phyloP scores from a whole-genome alignment of 2,113 vertebrate species.

The Mirounga angustirostris region DNA sequence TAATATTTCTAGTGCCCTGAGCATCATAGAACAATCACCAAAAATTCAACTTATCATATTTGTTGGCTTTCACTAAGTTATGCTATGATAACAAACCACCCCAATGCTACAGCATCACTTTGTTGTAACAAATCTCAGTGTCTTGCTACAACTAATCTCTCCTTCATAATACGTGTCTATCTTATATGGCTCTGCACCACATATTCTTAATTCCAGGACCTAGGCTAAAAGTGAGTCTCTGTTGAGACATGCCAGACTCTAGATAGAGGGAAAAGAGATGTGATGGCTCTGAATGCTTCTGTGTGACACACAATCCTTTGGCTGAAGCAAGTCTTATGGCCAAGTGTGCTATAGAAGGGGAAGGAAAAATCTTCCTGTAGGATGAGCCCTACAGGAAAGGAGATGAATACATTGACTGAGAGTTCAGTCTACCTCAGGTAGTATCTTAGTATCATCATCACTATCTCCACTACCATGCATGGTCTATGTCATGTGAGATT shows the following conservation, averaged over 20 bases:
- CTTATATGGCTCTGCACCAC: accelerated
- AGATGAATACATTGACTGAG: not conserved
- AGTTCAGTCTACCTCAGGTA: not conserved
- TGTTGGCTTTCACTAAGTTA: not conserved
- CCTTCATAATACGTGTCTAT: not conserved
- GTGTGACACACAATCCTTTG: too few species aligned
- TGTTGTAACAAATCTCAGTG: not conserved
- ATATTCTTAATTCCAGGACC: not conserved
- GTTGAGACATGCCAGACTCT: not conserved
- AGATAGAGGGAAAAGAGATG: not conserved
- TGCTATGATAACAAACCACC: not conserved
- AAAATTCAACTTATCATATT: not conserved
- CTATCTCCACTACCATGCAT: not conserved
- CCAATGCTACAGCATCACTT: not conserved
- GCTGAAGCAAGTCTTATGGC: not conserved
- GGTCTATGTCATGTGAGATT: not conserved
- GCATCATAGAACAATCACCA: not conserved
- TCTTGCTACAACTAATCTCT: not conserved
- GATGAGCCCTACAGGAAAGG: not conserved
- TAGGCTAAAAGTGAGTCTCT: not conserved
- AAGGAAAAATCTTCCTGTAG: not conserved
- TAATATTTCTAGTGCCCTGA: not conserved
- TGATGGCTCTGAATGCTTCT: not conserved
- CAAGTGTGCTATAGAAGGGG: not conserved
- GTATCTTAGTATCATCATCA: not conserved